Conservation (phyloP, 2,797 vertebrate genomes). For the Myoxocephalus aenaeus region DNA sequence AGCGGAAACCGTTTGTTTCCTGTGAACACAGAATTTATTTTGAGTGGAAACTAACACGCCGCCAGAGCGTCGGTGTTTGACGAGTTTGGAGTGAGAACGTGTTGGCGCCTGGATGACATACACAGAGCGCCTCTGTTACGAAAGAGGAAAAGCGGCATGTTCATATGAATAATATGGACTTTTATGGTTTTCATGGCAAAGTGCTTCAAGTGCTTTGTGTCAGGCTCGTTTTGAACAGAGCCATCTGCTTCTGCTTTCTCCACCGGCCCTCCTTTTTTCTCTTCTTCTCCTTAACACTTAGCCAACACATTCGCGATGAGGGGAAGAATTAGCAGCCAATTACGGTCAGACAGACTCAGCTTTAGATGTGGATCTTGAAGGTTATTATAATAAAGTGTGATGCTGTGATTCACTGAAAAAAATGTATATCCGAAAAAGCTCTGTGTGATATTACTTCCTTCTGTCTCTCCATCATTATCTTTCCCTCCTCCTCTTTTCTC, state of each 20-base stretch:
- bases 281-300: conserved; percentile 60
- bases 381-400: conserved; percentile 33
- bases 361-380: conserved; percentile 33
- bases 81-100: not conserved
- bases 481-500: not conserved
- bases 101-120: not conserved
- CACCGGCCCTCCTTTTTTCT: conserved; percentile 3
- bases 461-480: conserved; percentile 6
- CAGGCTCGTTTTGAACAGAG: conserved; percentile 44
- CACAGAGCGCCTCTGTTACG: not conserved
- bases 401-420: not conserved
- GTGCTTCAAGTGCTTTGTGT: conserved; percentile 29
- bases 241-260: conserved; percentile 52
- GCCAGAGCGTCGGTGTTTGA: not conserved
- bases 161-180: not conserved
- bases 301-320: conserved; percentile 50
- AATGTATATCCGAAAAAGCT: conserved; percentile 5
- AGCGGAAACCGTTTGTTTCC: too few species aligned
- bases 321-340: conserved; percentile 63
- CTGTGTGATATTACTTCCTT: not conserved
- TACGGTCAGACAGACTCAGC: conserved; percentile 48
- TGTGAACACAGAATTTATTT: too few species aligned
- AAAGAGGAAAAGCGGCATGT: not conserved
- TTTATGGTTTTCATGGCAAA: not conserved
- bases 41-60: too few species aligned